Conservation (phyloP, 2,113 vertebrate species). For the Sigmodon hispidus region DNA sequence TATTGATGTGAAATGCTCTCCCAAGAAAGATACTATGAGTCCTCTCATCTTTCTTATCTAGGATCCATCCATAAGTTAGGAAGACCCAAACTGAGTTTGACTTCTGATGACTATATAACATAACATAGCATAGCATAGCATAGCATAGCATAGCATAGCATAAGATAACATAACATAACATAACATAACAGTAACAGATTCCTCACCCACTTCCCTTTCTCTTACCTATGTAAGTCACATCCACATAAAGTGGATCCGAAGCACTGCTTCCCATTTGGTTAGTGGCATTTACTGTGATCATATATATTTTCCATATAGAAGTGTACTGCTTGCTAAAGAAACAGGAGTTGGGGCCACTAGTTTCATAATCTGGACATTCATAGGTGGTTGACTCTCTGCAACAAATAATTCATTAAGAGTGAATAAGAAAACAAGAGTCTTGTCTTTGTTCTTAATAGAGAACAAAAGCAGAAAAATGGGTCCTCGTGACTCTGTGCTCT, state of each 20-base stretch:
- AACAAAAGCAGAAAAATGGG: background rate
- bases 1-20: background rate
- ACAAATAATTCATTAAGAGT: conserved; percentile 71
- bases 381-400: conserved; percentile 85
- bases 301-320: conserved; percentile 91
- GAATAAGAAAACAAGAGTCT: conserved; percentile 54
- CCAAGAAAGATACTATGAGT: background rate
- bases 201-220: fast-evolving
- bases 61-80: background rate
- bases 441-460: background rate
- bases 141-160: no score
- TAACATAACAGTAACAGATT: background rate
- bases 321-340: conserved; percentile 94
- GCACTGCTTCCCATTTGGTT: conserved; percentile 89
- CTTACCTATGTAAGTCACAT: conserved; percentile 94
- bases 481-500: background rate
- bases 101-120: background rate
- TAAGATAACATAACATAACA: no score
- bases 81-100: background rate
- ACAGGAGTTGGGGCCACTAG: conserved; percentile 93
- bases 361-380: conserved; percentile 94
- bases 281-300: conserved; percentile 92
- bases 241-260: conserved; percentile 90
- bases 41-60: background rate
- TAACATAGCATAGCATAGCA: background rate